Conservation (phyloP, 2,888 invertebrate species). For the Drosophila phalerata region DNA sequence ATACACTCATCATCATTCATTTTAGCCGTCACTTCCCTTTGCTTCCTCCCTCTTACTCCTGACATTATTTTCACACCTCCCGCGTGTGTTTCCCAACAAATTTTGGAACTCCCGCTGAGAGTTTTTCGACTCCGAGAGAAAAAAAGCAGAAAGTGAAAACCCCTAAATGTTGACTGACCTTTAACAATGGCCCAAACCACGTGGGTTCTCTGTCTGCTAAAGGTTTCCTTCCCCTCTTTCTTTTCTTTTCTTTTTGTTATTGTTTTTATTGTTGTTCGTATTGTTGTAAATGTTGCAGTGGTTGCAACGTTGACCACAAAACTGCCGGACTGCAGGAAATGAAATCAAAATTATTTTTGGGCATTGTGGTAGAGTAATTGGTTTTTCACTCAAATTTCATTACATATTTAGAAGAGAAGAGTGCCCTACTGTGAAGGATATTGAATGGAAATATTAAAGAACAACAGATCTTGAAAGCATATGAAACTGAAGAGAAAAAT, state of each 20-base stretch:
- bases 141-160: slow-evolving; percentile 67
- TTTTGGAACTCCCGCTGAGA: slow-evolving; percentile 53
- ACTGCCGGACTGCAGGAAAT: slow-evolving; percentile 61
- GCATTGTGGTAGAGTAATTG: slow-evolving; percentile 76
- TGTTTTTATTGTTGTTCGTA: slow-evolving; percentile 26
- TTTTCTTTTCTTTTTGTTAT: slow-evolving; percentile 21
- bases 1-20: slow-evolving; percentile 61
- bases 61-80: slow-evolving; percentile 67
- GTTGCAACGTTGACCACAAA: slow-evolving; percentile 67
- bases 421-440: slow-evolving; percentile 18
- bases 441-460: slow-evolving; percentile 36
- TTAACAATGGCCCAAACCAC: slow-evolving; percentile 67
- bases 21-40: slow-evolving; percentile 26
- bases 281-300: slow-evolving; percentile 60
- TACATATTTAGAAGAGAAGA: slow-evolving; percentile 16
- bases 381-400: slow-evolving; percentile 68
- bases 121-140: neutral
- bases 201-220: slow-evolving; percentile 55
- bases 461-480: neutral
- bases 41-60: neutral
- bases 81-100: slow-evolving; percentile 22
- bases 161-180: slow-evolving; percentile 67
- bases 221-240: slow-evolving; percentile 8
- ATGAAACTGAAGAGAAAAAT: neutral
- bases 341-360: slow-evolving; percentile 77